Base-by-base conservation (phyloP, 2,797 vertebrate species). In the Melanotaenia trifasciata region DNA sequence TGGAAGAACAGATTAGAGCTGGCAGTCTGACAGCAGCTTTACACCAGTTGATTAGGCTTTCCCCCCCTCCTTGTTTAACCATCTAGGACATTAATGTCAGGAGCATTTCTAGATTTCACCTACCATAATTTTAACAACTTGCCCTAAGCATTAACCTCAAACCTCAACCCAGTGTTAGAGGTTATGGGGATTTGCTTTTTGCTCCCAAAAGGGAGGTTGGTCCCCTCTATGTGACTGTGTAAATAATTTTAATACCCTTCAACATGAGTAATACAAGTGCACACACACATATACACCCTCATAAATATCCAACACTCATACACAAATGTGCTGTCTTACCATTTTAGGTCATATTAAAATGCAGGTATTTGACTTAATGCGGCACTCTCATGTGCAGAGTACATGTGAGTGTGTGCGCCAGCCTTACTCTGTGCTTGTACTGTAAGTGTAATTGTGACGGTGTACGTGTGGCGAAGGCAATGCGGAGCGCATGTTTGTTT, bases 401-500 rank as follows among this genome's bases (percentile, higher is more conserved):
- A 28, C 47, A 67, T 72, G 24, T 76, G 51, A 71, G 51, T 58
- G 56, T 64, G 60, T 38, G 12, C n/a, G 12, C 24, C 18, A 22
- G 54, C 16, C 24, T 40, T 38, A 24, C 6, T 2, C 22, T 22
- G 56, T 32, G 11, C 35, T 28, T 45, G n/a, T 33, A 20, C 43
- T 33, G 10, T 32, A 11, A 59, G 5, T 28, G 71, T 33, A 72
- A 30, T 38, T 54, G 58, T 22, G 70, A 36, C 35, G 28, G 64
- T 72, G 66, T 62, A 30, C 62, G 72, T 59, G 66, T 22, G 69
- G 14, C 58, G 6, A 56, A 60, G 61, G 71, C 67, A 28, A 58
- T 33, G 78, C 12, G 59, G 30, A 38, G 80, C 70, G 72, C 47
- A n/a, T 81, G 78, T 85, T 84, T 86, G 77, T 84, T 86, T 79